These are phyloP conservation scores for Portunus trituberculatus DNA, from an alignment of 1,140 invertebrate genomes.

Conservation along the genomic window DNA sequence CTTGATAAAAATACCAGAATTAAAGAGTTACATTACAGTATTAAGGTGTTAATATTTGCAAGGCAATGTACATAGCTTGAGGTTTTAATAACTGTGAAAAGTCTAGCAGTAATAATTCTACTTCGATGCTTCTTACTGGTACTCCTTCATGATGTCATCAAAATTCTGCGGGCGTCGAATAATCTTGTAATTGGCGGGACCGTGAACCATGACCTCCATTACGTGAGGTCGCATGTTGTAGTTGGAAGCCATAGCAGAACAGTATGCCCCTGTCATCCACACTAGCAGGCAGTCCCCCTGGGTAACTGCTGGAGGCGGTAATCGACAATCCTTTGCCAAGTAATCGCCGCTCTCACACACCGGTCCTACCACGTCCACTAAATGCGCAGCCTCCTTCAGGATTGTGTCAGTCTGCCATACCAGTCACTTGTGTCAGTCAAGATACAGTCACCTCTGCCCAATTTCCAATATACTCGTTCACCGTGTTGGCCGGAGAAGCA, in stretches of 20 bases:
- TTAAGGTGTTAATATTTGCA: too few relatives aligned
- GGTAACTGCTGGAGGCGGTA: neutral
- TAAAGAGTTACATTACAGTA: too few relatives aligned
- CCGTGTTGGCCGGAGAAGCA: neutral
- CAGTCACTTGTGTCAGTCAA: neutral
- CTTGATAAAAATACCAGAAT: too few relatives aligned
- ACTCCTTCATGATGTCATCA: conserved; percentile 44
- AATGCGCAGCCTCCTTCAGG: neutral
- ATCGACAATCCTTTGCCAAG: neutral
- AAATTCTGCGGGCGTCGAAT: conserved; percentile 50
- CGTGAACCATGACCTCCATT: conserved; percentile 48
- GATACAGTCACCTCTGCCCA: neutral
- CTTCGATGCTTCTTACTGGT: too few relatives aligned
- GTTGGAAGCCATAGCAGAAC: conserved; percentile 59
- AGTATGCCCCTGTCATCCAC: conserved; percentile 58
- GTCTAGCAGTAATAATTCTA: too few relatives aligned
- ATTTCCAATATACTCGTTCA: neutral
- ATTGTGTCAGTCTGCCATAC: neutral
- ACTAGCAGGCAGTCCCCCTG: neutral
- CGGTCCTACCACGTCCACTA: conserved; percentile 48
- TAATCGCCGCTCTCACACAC: conserved; percentile 65
- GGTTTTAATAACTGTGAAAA: too few relatives aligned
- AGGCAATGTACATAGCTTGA: too few relatives aligned
- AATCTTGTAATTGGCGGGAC: conserved; percentile 16
- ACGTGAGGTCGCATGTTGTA: conserved; percentile 60